A percentile compares a stretch with the other conserved stretches of the same genome.
phyloP scores from a whole-genome alignment of 2,888 invertebrate species.

The Steinernema carpocapsae region DNA sequence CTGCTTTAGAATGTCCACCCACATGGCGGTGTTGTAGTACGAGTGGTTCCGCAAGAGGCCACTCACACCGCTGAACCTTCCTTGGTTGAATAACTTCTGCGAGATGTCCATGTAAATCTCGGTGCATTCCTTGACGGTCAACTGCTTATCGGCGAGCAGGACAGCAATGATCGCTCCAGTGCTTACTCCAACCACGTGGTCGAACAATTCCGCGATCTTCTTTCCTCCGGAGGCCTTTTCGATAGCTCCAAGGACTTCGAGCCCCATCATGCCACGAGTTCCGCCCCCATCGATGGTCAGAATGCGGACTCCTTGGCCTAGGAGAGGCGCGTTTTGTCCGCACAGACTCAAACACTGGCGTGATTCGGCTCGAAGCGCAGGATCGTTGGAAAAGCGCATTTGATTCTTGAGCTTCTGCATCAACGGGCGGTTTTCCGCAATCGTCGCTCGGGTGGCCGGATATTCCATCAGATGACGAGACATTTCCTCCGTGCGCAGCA shows the following conservation, averaged over 20 bases:
- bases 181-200: constrained; percentile 76
- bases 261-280: constrained; percentile 82
- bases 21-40: constrained; percentile 84
- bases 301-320: constrained; percentile 77
- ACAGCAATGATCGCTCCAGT: constrained; percentile 80
- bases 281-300: constrained; percentile 89
- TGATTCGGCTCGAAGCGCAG: constrained; percentile 50
- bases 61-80: constrained; percentile 71
- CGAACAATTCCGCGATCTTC: constrained; percentile 80
- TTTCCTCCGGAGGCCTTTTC: constrained; percentile 74
- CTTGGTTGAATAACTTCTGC: constrained; percentile 76
- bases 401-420: constrained; percentile 52
- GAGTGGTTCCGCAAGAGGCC: constrained; percentile 76
- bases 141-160: constrained; percentile 76
- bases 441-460: constrained; percentile 58
- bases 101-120: constrained; percentile 65
- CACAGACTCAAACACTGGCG: constrained; percentile 59
- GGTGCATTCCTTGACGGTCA: constrained; percentile 75
- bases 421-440: constrained; percentile 50
- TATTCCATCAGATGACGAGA: constrained; percentile 57
- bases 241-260: constrained; percentile 81
- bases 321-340: constrained; percentile 49
- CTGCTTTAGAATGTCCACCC: constrained; percentile 79
- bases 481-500: constrained; percentile 52
- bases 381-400: constrained; percentile 44